phyloP scores from a whole-genome alignment of 1,140 invertebrate species.

The Papilio polyxenes region DNA sequence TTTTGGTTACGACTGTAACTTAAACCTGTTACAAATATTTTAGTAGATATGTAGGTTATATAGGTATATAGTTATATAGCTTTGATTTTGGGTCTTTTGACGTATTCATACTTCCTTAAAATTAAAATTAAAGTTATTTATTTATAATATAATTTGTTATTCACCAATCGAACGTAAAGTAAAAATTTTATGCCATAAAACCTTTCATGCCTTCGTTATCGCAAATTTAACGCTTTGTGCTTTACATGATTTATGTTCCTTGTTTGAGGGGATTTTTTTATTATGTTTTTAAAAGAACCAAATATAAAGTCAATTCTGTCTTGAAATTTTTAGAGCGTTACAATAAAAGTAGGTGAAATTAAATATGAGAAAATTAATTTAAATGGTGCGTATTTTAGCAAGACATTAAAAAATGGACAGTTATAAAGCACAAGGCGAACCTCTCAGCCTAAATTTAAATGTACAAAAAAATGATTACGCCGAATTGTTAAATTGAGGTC shows the following conservation, averaged over 20 bases:
- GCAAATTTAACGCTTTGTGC: constrained; percentile 13
- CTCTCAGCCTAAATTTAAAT: constrained; percentile 6
- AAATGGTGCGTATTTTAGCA: background rate
- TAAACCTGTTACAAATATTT: no score
- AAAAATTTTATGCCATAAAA: constrained; percentile 1
- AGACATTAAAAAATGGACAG: constrained; percentile 18
- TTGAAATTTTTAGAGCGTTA: constrained; percentile 23
- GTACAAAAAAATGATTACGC: constrained; percentile 25
- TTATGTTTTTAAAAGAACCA: constrained; percentile 2
- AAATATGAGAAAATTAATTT: constrained; percentile 15
- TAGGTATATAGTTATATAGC: background rate
- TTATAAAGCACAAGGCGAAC: constrained; percentile 35
- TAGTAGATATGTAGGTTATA: no score
- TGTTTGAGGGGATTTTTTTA: background rate
- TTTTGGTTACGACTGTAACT: no score
- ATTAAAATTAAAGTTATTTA: background rate
- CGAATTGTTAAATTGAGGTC: constrained; percentile 26
- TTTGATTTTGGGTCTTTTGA: background rate
- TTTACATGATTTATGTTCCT: background rate
- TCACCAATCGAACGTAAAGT: background rate
- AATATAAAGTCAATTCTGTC: background rate
- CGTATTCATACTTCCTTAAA: background rate
- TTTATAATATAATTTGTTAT: background rate
- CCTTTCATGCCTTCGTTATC: background rate
- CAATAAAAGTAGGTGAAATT: constrained; percentile 18